phyloP scores from a whole-genome alignment of 2,888 invertebrate genomes.

The Lamproptera curius region DNA sequence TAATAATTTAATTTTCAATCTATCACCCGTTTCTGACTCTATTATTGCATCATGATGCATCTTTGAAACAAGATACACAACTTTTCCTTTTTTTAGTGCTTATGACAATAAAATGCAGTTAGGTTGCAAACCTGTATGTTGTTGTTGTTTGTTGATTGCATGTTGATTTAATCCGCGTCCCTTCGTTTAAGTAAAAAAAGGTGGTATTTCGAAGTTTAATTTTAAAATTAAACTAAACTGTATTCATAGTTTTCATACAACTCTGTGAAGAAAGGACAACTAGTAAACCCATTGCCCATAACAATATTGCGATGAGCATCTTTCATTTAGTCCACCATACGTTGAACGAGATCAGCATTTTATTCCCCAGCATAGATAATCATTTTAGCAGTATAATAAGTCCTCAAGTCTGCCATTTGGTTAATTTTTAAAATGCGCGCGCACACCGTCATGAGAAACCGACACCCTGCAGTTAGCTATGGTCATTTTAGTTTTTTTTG shows the following conservation, averaged over 20 bases:
- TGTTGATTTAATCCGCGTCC: slow-evolving; percentile 4
- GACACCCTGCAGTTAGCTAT: too few relatives aligned
- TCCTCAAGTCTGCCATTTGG: neutral
- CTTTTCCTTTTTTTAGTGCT: slow-evolving; percentile 21
- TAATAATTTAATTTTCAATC: slow-evolving; percentile 24
- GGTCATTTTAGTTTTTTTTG: neutral
- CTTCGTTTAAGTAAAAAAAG: neutral
- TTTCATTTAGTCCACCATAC: neutral
- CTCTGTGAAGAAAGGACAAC: slow-evolving; percentile 22
- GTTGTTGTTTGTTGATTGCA: too few relatives aligned
- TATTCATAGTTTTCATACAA: slow-evolving; percentile 14
- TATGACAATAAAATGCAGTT: slow-evolving; percentile 10
- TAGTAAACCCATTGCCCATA: slow-evolving; percentile 24
- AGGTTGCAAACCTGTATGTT: slow-evolving; percentile 8
- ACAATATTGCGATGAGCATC: slow-evolving; percentile 5
- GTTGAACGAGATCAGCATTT: neutral
- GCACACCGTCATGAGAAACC: too few relatives aligned
- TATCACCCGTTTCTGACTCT: slow-evolving; percentile 18
- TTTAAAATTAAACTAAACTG: slow-evolving; percentile 10
- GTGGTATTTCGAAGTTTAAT: slow-evolving; percentile 15
- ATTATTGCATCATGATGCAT: slow-evolving; percentile 23
- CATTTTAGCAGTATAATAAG: neutral
- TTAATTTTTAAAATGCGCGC: too few relatives aligned
- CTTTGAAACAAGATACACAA: slow-evolving; percentile 19
- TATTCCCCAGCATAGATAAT: neutral